Percentiles rank a stretch among this genome's conserved stretches.
Evolutionary conservation across 2,113 vertebrate species (phyloP).

Genomic region (Pomatorhinus ruficollis): DNA sequence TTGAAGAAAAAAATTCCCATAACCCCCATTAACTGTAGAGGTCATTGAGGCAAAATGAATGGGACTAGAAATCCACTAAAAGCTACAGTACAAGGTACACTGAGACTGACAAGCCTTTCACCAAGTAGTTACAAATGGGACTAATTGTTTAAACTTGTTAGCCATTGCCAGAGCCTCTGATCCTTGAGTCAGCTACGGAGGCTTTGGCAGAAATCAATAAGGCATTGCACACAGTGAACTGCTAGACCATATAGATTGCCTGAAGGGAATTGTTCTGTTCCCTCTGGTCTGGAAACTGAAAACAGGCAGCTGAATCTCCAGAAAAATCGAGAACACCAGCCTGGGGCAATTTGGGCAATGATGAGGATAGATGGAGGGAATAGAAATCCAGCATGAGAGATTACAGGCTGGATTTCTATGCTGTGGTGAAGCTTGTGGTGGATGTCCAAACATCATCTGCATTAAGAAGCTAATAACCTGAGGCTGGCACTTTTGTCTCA

Average conservation of each 20-base stretch:
- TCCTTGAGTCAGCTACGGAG: conserved; percentile 75
- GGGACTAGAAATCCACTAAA: conserved; percentile 77
- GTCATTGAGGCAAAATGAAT: conserved; percentile 76
- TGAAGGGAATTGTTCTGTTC: conserved; percentile 69
- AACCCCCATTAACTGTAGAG: conserved; percentile 73
- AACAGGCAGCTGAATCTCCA: conserved; percentile 63
- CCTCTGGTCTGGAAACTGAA: conserved; percentile 66
- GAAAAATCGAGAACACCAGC: conserved; percentile 42
- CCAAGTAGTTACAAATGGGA: conserved; percentile 78
- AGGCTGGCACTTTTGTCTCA: background rate
- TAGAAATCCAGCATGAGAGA: background rate
- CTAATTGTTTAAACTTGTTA: conserved; percentile 85
- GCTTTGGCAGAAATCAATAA: conserved; percentile 78
- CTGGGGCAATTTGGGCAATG: conserved; percentile 5
- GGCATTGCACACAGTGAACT: conserved; percentile 67
- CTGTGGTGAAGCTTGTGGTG: background rate
- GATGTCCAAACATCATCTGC: background rate
- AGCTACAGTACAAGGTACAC: conserved; percentile 63
- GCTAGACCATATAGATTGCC: conserved; percentile 72
- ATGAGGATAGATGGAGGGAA: background rate
- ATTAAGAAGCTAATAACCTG: background rate
- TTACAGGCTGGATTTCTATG: background rate
- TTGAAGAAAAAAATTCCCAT: conserved; percentile 68
- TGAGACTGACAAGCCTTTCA: conserved; percentile 77
- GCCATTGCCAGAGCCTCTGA: conserved; percentile 78